phyloP scores from a whole-genome alignment of 2,888 invertebrate genomes.

The Agapostemon virescens region DNA sequence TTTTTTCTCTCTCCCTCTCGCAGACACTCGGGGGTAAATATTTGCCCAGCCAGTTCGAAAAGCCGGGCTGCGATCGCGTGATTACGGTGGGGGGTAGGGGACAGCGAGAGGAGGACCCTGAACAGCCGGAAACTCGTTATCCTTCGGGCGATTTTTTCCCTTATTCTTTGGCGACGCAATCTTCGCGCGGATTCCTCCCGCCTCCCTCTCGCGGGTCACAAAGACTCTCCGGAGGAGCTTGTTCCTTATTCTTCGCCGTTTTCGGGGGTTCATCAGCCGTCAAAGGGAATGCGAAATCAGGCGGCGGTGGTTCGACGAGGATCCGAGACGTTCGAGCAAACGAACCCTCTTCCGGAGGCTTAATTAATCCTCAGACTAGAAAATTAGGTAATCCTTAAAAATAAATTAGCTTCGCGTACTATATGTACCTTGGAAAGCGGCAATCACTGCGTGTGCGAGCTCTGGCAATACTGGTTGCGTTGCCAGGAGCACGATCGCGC shows the following conservation, averaged over 20 bases:
- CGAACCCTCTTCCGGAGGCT: not conserved
- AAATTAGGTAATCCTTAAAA: not conserved
- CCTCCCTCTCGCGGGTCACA: constrained; percentile 23
- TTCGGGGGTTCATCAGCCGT: not conserved
- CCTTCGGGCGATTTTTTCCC: constrained; percentile 12
- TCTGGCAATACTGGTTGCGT: too few relatives aligned
- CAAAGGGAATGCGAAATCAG: constrained; percentile 23
- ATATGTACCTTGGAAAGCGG: not conserved
- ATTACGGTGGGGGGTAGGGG: not conserved
- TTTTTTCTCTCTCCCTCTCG: not conserved
- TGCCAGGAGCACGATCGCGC: too few relatives aligned
- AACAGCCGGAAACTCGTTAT: constrained; percentile 32
- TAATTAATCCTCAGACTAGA: not conserved
- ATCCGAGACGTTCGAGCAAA: not conserved
- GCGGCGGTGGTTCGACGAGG: not conserved
- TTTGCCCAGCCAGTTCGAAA: constrained; percentile 6
- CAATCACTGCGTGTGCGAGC: too few relatives aligned
- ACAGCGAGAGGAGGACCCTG: not conserved
- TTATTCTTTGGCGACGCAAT: constrained; percentile 7
- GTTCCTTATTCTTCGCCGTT: not conserved
- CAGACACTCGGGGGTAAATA: not conserved
- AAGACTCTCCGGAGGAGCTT: constrained; percentile 4
- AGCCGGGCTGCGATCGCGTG: not conserved
- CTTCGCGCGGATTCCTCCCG: constrained; percentile 4
- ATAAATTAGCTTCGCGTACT: not conserved